These are phyloP conservation scores for Gryllus longicercus DNA, from an alignment of 2,888 invertebrate genomes.

Conservation along the genomic window DNA sequence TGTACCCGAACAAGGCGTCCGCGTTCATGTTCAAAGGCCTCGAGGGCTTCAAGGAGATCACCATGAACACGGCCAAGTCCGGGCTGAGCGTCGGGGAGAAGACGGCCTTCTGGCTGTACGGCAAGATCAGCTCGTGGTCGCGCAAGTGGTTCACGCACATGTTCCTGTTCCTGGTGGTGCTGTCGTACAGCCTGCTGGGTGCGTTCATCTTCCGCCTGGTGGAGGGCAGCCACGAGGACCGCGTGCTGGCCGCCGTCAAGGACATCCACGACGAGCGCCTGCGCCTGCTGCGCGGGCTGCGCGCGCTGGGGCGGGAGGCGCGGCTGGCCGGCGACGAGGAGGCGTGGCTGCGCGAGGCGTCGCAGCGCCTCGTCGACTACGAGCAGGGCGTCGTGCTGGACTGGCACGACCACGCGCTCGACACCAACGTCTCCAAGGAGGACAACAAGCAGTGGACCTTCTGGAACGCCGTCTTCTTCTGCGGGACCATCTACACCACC, in stretches of 20 bases:
- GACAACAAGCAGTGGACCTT: conserved; percentile 69
- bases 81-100: conserved; percentile 82
- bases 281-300: conserved; percentile 42
- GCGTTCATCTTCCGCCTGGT: conserved; percentile 74
- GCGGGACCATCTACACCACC: conserved; percentile 84
- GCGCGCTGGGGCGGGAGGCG: conserved; percentile 45
- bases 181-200: conserved; percentile 76
- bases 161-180: conserved; percentile 73
- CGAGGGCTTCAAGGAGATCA: conserved; percentile 71
- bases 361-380: conserved; percentile 53
- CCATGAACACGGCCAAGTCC: conserved; percentile 66
- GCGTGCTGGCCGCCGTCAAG: conserved; percentile 34
- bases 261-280: conserved; percentile 35
- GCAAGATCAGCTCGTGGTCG: conserved; percentile 62
- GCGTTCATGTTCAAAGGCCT: conserved; percentile 78
- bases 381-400: conserved; percentile 54
- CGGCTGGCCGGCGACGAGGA: conserved; percentile 45
- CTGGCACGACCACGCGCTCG: conserved; percentile 50
- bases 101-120: conserved; percentile 71
- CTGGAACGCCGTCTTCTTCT: conserved; percentile 82
- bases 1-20: conserved; percentile 66
- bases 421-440: conserved; percentile 41
- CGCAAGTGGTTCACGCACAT: conserved; percentile 86
- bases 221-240: conserved; percentile 61
- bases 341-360: conserved; percentile 53